Conservation (phyloP, 2,113 vertebrate genomes). For the Nothoprocta perdicaria region DNA sequence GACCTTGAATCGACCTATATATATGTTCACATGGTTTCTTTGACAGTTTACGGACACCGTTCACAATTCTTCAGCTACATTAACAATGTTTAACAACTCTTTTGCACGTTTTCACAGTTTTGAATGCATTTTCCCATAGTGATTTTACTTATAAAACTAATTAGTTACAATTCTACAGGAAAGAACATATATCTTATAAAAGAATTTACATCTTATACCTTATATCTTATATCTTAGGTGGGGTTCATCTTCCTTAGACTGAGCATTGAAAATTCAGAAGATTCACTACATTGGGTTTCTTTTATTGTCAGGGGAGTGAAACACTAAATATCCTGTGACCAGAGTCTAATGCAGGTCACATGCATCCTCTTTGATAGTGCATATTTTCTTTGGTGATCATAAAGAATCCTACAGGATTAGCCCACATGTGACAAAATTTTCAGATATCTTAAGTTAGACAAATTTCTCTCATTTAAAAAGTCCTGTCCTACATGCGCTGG, state of each 20-base stretch:
- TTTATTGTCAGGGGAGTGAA: background rate
- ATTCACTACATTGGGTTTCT: rapidly evolving
- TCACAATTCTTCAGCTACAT: background rate
- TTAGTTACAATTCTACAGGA: background rate
- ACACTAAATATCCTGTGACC: background rate
- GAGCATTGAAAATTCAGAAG: background rate
- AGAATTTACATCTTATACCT: too few relatives aligned
- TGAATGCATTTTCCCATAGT: background rate
- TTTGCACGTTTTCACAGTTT: background rate
- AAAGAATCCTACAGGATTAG: background rate
- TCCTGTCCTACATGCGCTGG: background rate
- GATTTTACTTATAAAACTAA: background rate
- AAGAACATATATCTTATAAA: background rate
- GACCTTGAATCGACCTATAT: background rate
- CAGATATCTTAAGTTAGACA: background rate
- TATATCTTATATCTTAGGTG: too few relatives aligned
- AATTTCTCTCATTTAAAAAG: background rate
- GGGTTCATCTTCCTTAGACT: background rate
- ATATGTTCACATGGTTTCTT: too few relatives aligned
- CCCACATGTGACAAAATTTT: background rate
- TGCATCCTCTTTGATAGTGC: background rate
- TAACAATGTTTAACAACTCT: background rate
- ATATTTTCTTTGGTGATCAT: background rate
- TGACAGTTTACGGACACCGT: background rate
- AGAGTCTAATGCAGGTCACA: background rate